These are phyloP conservation scores for Luidia sarsii DNA, from an alignment of 53 echinoderm and acorn worm genomes.

Conservation along the genomic window DNA sequence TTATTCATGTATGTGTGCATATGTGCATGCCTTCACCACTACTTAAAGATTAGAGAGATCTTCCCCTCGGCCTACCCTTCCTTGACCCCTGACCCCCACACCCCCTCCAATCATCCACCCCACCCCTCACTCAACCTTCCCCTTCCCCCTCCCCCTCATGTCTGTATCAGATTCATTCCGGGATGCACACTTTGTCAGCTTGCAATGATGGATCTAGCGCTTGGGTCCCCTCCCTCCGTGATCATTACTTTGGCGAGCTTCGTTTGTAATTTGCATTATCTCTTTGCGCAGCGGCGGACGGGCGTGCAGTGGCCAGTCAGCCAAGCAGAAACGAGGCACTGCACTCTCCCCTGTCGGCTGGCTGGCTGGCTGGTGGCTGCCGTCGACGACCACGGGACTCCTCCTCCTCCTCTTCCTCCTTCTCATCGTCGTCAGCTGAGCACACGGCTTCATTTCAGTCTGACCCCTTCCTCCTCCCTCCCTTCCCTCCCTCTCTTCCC, in stretches of 20 bases:
- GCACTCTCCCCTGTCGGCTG: constrained; percentile 15
- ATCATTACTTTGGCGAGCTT: constrained; percentile 57
- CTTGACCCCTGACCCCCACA: no score
- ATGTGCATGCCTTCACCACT: no score
- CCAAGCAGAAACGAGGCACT: constrained; percentile 38
- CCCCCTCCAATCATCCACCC: no score
- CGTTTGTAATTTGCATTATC: constrained; percentile 59
- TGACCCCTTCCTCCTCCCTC: constrained; percentile 6
- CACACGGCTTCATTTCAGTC: constrained; percentile 7
- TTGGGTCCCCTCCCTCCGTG: not conserved
- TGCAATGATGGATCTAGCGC: constrained; percentile 53
- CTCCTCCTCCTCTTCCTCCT: no score
- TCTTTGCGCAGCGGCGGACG: constrained; percentile 8
- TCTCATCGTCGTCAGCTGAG: no score
- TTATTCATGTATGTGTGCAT: not conserved
- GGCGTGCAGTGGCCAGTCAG: not conserved
- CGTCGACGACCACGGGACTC: no score
- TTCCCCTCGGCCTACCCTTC: not conserved
- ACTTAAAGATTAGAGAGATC: constrained; percentile 4
- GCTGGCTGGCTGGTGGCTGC: not conserved
- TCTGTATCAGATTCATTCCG: constrained; percentile 32
- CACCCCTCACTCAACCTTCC: no score
- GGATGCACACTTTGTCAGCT: constrained; percentile 39
- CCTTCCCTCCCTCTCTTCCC: not conserved
- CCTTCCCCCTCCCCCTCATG: not conserved